Conservation (phyloP, 2,888 invertebrate genomes). For the Encarsia formosa region DNA sequence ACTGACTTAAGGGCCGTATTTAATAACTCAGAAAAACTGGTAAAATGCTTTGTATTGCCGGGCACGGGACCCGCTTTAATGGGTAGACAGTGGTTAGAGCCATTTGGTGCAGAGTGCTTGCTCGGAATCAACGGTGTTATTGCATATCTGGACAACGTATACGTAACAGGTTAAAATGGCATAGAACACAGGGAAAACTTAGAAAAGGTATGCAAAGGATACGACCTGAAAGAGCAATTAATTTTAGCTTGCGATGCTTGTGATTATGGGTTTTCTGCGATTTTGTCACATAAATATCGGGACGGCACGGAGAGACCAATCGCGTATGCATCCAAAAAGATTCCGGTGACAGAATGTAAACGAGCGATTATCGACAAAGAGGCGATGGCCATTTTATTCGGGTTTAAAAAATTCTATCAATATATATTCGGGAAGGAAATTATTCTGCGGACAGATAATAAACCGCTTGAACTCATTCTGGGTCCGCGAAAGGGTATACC, state of each 20-base stretch:
- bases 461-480: constrained; percentile 40
- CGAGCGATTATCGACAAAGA: constrained; percentile 28
- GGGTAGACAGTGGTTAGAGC: neutral
- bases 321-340: neutral
- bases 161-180: neutral
- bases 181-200: no score
- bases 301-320: constrained; percentile 2
- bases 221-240: constrained; percentile 20
- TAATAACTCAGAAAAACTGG: neutral
- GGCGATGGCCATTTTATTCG: constrained; percentile 18
- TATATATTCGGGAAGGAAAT: constrained; percentile 28
- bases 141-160: neutral
- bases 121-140: no score
- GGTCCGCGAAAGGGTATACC: constrained; percentile 26
- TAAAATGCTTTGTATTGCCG: neutral
- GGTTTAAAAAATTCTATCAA: no score
- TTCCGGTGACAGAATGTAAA: constrained; percentile 11
- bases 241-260: constrained; percentile 27
- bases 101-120: neutral
- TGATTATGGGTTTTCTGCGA: constrained; percentile 18
- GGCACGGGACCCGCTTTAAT: neutral
- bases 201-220: no score
- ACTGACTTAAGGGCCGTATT: neutral
- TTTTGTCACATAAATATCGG: constrained; percentile 20
- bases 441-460: constrained; percentile 39